Evolutionary conservation across 2,797 vertebrate genomes (phyloP).

Genomic region (Danio aesculapii): DNA sequence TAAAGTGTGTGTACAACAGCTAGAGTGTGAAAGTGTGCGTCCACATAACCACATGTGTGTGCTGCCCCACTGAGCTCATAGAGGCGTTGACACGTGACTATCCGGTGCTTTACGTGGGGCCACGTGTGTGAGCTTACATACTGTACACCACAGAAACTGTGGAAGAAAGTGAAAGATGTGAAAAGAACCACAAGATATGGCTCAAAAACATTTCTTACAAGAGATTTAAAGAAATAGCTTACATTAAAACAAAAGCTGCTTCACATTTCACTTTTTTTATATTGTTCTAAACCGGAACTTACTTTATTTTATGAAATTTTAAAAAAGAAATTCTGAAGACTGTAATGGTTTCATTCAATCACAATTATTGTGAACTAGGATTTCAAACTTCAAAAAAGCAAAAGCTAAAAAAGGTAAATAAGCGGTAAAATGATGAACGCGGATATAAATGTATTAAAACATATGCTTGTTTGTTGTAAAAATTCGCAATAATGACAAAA

Average conservation of each 20-base stretch:
- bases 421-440: no score
- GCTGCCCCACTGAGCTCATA: constrained; percentile 26
- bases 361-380: neutral
- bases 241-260: neutral
- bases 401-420: neutral
- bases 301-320: no score
- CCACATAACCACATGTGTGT: neutral
- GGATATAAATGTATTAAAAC: no score
- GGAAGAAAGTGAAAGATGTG: constrained; percentile 48
- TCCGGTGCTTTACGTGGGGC: neutral
- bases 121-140: neutral
- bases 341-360: neutral
- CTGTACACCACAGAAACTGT: constrained; percentile 26
- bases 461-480: no score
- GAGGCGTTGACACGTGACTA: constrained; percentile 24
- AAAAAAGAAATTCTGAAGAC: neutral
- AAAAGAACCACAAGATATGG: constrained; percentile 12
- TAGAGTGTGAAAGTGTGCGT: neutral
- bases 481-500: no score
- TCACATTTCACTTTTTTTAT: neutral
- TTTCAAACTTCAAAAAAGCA: neutral
- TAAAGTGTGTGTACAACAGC: neutral
- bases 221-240: neutral
- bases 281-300: neutral
- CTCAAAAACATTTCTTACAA: constrained; percentile 3